These are phyloP conservation scores for Schizothorax lantsangensis DNA, from an alignment of 2,797 vertebrate species.

Conservation along the genomic window DNA sequence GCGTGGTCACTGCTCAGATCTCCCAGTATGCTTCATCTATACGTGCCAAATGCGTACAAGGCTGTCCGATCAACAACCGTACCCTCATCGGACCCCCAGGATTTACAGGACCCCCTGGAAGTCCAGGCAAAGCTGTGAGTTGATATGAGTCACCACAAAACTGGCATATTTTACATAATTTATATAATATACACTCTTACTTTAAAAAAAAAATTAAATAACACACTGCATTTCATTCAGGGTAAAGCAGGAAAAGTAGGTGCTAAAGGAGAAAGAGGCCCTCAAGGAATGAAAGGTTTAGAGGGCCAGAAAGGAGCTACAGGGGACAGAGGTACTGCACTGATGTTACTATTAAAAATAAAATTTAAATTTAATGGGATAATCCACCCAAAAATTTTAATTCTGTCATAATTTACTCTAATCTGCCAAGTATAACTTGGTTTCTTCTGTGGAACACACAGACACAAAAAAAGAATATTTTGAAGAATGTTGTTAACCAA, in stretches of 20 bases:
- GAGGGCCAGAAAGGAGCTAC: conserved; percentile 74
- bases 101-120: conserved; percentile 64
- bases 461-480: not conserved
- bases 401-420: not conserved
- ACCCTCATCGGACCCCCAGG: conserved; percentile 80
- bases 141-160: not conserved
- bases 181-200: not conserved
- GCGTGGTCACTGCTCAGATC: conserved; percentile 79
- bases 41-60: conserved; percentile 75
- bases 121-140: conserved; percentile 74
- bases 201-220: not conserved
- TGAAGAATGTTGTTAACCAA: not conserved
- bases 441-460: not conserved
- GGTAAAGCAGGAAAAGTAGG: conserved; percentile 78
- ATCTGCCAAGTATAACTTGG: not conserved
- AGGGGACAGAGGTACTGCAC: conserved; percentile 70
- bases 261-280: conserved; percentile 71
- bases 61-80: conserved; percentile 80
- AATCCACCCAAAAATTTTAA: not conserved
- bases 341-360: not conserved
- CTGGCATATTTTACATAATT: no score
- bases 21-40: conserved; percentile 81
- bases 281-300: conserved; percentile 72
- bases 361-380: not conserved
- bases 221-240: conserved; percentile 56